A percentile compares a stretch with the other conserved stretches of the same genome.
Evolutionary conservation across 2,797 vertebrate genomes (phyloP).

Genomic region (Pteropus rufus): DNA sequence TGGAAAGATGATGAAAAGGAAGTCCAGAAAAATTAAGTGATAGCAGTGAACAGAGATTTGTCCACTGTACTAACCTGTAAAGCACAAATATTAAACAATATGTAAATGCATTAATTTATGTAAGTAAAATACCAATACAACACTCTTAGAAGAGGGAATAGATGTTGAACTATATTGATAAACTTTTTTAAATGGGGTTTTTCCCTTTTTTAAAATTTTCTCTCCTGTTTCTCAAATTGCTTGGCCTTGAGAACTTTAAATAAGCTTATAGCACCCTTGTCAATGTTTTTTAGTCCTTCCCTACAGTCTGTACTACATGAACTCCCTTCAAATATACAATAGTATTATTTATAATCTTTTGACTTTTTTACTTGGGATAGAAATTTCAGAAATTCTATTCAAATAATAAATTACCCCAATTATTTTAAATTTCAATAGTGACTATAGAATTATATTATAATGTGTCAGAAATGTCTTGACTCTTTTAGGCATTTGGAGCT

Average conservation of each 20-base stretch:
- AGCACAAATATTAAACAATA: not conserved
- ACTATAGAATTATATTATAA: not conserved
- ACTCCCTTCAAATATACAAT: not conserved
- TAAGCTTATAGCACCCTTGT: not conserved
- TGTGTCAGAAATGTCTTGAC: not conserved
- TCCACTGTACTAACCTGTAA: not conserved
- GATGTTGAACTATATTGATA: not conserved
- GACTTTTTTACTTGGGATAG: not conserved
- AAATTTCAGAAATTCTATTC: not conserved
- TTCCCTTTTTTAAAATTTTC: not conserved
- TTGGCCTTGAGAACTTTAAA: not conserved
- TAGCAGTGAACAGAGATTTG: not conserved
- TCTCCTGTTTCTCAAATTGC: not conserved
- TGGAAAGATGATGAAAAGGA: not conserved
- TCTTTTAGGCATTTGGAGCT: not conserved
- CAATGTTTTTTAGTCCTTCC: not conserved
- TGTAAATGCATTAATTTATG: not conserved
- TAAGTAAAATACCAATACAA: not conserved
- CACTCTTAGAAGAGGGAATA: not conserved
- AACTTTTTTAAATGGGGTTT: not conserved
- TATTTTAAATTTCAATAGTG: not conserved
- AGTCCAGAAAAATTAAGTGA: not conserved
- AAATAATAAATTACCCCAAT: not conserved
- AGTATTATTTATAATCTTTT: not conserved
- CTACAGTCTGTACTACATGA: not conserved